A percentile compares a stretch with the other conserved stretches of the same genome.
Evolutionary conservation across 2,797 vertebrate genomes (phyloP).

Genomic region (Peromyscus attwateri): DNA sequence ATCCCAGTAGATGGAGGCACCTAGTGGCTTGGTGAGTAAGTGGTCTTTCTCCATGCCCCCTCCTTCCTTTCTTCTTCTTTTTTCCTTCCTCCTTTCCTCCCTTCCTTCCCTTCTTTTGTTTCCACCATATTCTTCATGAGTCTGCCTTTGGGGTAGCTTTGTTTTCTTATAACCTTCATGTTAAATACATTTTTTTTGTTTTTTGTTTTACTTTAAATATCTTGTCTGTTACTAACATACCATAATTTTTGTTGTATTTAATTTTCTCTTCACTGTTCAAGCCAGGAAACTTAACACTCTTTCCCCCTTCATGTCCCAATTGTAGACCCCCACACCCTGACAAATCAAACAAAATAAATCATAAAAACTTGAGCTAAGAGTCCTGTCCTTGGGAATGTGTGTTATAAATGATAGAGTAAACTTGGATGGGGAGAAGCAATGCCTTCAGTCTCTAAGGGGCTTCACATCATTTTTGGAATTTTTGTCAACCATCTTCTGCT

Average conservation of each 20-base stretch:
- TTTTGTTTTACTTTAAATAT: slow-evolving; percentile 5
- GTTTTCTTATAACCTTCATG: not conserved
- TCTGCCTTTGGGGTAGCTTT: not conserved
- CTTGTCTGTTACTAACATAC: not conserved
- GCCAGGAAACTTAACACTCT: not conserved
- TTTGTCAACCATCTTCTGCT: not conserved
- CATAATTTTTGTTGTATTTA: not conserved
- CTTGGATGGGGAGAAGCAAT: not conserved
- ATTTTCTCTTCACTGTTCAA: not conserved
- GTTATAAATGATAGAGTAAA: slow-evolving; percentile 16
- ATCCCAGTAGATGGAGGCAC: not conserved
- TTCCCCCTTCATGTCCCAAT: not conserved
- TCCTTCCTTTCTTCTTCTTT: not conserved
- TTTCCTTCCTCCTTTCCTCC: not conserved
- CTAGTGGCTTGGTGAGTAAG: not conserved
- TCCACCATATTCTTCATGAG: not conserved
- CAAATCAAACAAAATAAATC: not conserved
- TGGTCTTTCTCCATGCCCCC: not conserved
- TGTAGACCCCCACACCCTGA: not conserved
- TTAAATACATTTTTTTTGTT: not conserved
- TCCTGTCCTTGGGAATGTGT: not conserved
- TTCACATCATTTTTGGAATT: not conserved
- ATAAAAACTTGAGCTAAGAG: not conserved
- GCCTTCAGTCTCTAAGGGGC: not conserved
- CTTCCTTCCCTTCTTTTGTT: not conserved